Conservation (phyloP, 2,888 invertebrate genomes). For the Acleris laterana region DNA sequence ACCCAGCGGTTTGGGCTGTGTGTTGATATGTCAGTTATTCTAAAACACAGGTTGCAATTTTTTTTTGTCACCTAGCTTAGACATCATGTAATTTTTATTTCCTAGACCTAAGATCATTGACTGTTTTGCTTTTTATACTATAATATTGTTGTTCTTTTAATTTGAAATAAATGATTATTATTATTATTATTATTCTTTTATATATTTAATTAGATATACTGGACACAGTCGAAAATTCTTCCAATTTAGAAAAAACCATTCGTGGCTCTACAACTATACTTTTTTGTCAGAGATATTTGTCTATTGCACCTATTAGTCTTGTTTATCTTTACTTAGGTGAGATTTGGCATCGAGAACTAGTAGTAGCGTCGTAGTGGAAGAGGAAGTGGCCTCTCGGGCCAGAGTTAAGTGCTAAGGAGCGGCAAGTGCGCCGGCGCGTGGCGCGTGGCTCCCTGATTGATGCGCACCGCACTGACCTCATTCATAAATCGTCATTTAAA, state of each 20-base stretch:
- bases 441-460: slow-evolving; percentile 63
- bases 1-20: too few species aligned
- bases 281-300: neutral
- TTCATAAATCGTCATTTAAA: slow-evolving; percentile 81
- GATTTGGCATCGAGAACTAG: slow-evolving; percentile 41
- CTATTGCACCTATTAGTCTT: neutral
- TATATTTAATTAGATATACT: too few species aligned
- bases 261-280: slow-evolving; percentile 30
- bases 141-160: too few species aligned
- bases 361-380: slow-evolving; percentile 35
- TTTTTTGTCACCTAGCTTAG: too few species aligned
- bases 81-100: too few species aligned
- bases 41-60: too few species aligned
- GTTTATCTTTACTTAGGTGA: slow-evolving; percentile 26
- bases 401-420: slow-evolving; percentile 38
- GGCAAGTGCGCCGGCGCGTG: slow-evolving; percentile 38
- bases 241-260: slow-evolving; percentile 40
- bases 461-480: slow-evolving; percentile 74
- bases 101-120: too few species aligned
- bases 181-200: too few species aligned
- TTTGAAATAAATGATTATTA: too few species aligned
- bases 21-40: too few species aligned
- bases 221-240: slow-evolving; percentile 42
- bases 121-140: too few species aligned
- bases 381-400: slow-evolving; percentile 45